Conservation (phyloP, 2,888 invertebrate genomes). For the Andrena flavipes region DNA sequence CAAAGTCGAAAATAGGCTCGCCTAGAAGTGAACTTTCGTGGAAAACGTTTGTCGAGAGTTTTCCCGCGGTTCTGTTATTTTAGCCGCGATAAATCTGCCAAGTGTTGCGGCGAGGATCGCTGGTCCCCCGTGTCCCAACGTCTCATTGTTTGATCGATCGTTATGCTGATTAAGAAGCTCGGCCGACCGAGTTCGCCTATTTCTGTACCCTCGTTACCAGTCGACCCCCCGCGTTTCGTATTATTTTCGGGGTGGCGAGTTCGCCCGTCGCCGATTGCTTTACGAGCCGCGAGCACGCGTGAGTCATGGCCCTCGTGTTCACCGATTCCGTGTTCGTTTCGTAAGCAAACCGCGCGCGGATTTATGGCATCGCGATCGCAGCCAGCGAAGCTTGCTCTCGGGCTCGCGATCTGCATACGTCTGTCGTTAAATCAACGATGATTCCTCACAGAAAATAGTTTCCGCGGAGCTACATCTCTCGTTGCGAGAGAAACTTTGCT, state of each 20-base stretch:
- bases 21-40: slow-evolving; percentile 27
- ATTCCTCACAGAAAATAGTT: neutral
- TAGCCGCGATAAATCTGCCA: slow-evolving; percentile 54
- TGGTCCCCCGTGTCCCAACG: slow-evolving; percentile 10
- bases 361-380: slow-evolving; percentile 29
- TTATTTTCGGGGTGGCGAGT: slow-evolving; percentile 47
- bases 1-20: slow-evolving; percentile 42
- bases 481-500: no score
- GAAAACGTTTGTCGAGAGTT: slow-evolving; percentile 13
- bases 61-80: slow-evolving; percentile 46
- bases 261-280: slow-evolving; percentile 30
- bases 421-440: neutral
- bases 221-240: neutral
- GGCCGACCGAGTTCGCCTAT: slow-evolving; percentile 20
- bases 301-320: slow-evolving; percentile 32
- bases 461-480: neutral
- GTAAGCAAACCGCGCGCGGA: slow-evolving; percentile 37
- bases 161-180: slow-evolving; percentile 48
- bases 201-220: slow-evolving; percentile 21
- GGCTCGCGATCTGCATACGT: slow-evolving; percentile 11
- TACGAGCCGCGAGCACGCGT: slow-evolving; percentile 20
- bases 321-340: slow-evolving; percentile 23
- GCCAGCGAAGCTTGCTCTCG: slow-evolving; percentile 10
- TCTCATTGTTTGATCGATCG: slow-evolving; percentile 46
- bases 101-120: slow-evolving; percentile 30